Conservation (phyloP, 2,113 vertebrate genomes). For the Pelusios castaneus region DNA sequence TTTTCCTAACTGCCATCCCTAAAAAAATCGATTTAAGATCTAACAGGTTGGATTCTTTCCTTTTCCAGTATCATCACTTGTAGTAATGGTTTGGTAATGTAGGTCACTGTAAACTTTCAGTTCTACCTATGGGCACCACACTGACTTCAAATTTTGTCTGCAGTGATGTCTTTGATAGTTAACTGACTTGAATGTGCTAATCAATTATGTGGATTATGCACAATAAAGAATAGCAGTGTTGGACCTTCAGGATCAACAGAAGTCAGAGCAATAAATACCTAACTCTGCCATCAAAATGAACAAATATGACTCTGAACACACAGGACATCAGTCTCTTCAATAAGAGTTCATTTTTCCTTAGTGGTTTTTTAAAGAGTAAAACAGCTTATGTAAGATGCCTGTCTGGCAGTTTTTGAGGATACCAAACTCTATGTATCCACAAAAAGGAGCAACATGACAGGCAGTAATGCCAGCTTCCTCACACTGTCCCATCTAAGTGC, state of each 20-base stretch:
- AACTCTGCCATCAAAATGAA: neutral
- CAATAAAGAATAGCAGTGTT: neutral
- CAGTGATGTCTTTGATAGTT: neutral
- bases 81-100: neutral
- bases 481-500: neutral
- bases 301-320: neutral
- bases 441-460: neutral
- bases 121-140: neutral
- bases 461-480: neutral
- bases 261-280: neutral
- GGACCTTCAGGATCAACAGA: neutral
- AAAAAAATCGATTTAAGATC: neutral
- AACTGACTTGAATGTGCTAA: neutral
- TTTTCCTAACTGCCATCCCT: neutral
- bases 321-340: neutral
- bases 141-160: neutral
- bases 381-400: neutral
- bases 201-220: neutral
- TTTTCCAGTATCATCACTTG: neutral
- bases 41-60: neutral
- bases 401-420: neutral
- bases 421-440: neutral
- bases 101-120: neutral
- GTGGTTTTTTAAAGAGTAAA: neutral
- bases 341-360: neutral